A percentile compares a stretch with the other conserved stretches of the same genome.
Conservation (phyloP, 2,113 vertebrate genomes). For the Ploceus nigricollis region DNA sequence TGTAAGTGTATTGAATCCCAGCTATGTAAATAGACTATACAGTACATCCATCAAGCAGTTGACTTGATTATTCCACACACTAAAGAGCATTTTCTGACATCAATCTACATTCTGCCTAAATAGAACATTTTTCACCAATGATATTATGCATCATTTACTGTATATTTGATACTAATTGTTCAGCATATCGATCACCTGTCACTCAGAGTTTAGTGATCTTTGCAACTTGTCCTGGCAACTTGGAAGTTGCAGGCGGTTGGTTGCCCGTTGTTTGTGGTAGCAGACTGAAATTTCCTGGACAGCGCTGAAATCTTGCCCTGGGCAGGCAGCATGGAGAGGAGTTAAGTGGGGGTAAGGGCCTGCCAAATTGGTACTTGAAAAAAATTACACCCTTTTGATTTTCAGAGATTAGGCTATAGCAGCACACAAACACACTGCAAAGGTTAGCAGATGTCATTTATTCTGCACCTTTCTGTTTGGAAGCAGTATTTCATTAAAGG, state of each 20-base stretch:
- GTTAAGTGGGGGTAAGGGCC: not conserved
- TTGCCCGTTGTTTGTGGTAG: not conserved
- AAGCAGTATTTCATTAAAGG: not conserved
- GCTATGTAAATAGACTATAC: slow-evolving; percentile 74
- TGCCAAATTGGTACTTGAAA: not conserved
- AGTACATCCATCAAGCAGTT: slow-evolving; percentile 76
- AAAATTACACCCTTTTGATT: not conserved
- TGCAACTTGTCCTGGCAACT: slow-evolving; percentile 14
- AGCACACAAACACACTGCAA: not conserved
- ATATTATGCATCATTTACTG: slow-evolving; percentile 70
- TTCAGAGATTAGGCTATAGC: not conserved
- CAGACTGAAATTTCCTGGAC: not conserved
- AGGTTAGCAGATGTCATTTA: not conserved
- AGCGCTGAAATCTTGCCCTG: not conserved
- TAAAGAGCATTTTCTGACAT: slow-evolving; percentile 73
- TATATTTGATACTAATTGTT: slow-evolving; percentile 73
- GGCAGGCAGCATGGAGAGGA: not conserved
- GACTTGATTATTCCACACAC: slow-evolving; percentile 75
- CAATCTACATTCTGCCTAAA: slow-evolving; percentile 71
- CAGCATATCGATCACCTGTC: slow-evolving; percentile 65
- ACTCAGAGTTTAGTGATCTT: slow-evolving; percentile 33
- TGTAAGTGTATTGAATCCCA: slow-evolving; percentile 75
- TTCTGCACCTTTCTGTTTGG: not conserved
- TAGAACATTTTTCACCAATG: slow-evolving; percentile 68
- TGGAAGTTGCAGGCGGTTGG: not conserved